These are phyloP conservation scores for Eulemur rufifrons DNA, from an alignment of 2,113 vertebrate species.

Conservation along the genomic window DNA sequence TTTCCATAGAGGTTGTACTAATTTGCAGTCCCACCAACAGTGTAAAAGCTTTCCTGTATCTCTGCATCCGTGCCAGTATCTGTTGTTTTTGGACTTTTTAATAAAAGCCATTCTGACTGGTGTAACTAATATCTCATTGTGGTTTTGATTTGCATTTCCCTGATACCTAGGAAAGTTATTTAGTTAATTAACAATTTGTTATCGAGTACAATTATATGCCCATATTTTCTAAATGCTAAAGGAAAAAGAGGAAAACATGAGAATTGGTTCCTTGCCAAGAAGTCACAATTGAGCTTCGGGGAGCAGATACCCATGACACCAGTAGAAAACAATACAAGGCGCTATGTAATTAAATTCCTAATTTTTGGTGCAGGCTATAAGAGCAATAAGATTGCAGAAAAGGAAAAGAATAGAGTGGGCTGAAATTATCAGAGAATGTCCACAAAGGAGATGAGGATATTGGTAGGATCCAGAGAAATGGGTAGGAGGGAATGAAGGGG, in stretches of 20 bases:
- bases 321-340: constrained; percentile 6
- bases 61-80: too few relatives aligned
- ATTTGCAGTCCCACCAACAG: too few relatives aligned
- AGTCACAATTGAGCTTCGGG: background rate
- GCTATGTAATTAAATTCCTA: constrained; percentile 60
- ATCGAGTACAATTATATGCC: background rate
- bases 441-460: background rate
- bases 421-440: constrained; percentile 13
- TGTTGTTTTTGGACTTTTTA: too few relatives aligned
- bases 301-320: constrained; percentile 16
- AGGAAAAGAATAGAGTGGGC: constrained; percentile 15
- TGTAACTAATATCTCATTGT: too few relatives aligned
- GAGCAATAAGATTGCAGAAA: background rate
- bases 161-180: background rate
- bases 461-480: background rate
- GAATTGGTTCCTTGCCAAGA: background rate
- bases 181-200: background rate
- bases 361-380: constrained; percentile 1
- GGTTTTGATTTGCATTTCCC: too few relatives aligned
- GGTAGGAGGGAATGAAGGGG: background rate
- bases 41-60: too few relatives aligned
- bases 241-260: background rate
- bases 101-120: too few relatives aligned
- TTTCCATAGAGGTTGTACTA: too few relatives aligned
- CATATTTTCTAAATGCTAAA: background rate